Base-by-base conservation (phyloP, 1,140 invertebrate species). In the Papilio helenus region DNA sequence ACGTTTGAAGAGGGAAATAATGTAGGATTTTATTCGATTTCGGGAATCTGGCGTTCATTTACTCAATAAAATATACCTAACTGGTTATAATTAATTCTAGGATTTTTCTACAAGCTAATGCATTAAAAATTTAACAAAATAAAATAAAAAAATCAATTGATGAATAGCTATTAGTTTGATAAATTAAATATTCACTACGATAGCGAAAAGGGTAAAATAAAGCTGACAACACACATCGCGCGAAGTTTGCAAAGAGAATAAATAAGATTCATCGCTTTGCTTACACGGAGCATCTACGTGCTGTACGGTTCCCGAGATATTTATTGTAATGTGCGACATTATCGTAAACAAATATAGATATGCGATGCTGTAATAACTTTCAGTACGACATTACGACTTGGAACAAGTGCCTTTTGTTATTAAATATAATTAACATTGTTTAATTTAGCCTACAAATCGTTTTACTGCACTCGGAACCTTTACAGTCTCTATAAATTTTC, bases 141-240 rank as follows among this genome's bases (percentile, higher is more conserved):
- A 49, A 79, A 81, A 79, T 85, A 81, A 87, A 88, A 88, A 83
- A 82, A 80, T 82, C 87, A 74, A 23, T 87, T 89, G 86, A 88
- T 87, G 87, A 86, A 90, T 82, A 80, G 83, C 85, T 81, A 89
- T 91, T 90, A 87, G 81, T 87, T 89, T 89, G 86, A 90, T 87
- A 85, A 86, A 89, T 91, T 83, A 89, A 87, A 87, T 86, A 89
- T 88, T 81, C 82, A 79, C 76, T 80, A 82, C 81, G 85, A 85
- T 81, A 72, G 81, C 46, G 51, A 83, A 84, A 82, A 81, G 83
- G 18, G 42, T 84, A 87, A 88, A 85, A 82, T 84, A 86, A 86
- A 84, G 72, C 34, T 39, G 49, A 68, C 79, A 81, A 84, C 80
- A 79, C 68, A 83, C 82, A 76, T 80, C 81, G 85, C 85, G 83